Evolutionary conservation across 1,140 invertebrate species (phyloP).

Genomic region (Drosophila trapezifrons): DNA sequence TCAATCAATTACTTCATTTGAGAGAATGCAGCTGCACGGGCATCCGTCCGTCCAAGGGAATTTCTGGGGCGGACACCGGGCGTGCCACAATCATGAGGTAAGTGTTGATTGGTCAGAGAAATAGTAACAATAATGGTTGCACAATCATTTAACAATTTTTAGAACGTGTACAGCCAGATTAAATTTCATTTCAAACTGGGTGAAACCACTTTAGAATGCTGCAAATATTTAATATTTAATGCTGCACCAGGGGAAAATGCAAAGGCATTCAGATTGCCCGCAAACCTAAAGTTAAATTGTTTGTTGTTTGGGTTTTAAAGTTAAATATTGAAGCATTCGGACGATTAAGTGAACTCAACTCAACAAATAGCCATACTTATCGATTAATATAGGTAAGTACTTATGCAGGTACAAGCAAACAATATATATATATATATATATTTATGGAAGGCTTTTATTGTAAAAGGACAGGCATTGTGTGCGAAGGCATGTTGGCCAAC

Average conservation of each 20-base stretch:
- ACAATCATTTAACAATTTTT: not conserved
- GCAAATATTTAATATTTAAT: too few species aligned
- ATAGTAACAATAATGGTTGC: not conserved
- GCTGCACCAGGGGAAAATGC: not conserved
- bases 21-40: constrained; percentile 26
- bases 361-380: not conserved
- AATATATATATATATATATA: too few species aligned
- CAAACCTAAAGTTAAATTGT: not conserved
- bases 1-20: constrained; percentile 49
- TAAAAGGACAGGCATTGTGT: not conserved
- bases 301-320: constrained; percentile 8
- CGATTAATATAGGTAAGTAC: not conserved
- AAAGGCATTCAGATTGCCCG: constrained; percentile 6
- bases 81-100: not conserved
- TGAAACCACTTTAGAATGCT: too few species aligned
- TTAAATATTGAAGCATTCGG: constrained; percentile 13
- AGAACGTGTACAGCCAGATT: not conserved
- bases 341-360: constrained; percentile 17
- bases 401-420: constrained; percentile 8
- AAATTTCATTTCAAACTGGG: not conserved
- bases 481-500: constrained; percentile 30
- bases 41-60: not conserved
- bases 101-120: constrained; percentile 19
- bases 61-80: constrained; percentile 11
- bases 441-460: not conserved